These are phyloP conservation scores for Nasua narica DNA, from an alignment of 2,797 vertebrate genomes.

Conservation along the genomic window DNA sequence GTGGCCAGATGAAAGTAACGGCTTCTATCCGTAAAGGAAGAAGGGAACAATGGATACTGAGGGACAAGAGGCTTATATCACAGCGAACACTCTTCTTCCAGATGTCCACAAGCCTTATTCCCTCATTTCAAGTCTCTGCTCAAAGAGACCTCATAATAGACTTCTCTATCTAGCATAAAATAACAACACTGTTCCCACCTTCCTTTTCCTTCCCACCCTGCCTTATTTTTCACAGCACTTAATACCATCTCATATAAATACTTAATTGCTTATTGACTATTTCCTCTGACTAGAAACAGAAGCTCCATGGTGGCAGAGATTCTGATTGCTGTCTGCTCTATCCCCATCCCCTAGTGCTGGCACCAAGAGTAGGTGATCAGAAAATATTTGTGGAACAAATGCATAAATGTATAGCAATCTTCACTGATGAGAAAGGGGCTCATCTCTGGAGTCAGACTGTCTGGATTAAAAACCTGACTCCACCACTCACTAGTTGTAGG, in stretches of 20 bases:
- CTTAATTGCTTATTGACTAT: background rate
- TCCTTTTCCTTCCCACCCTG: background rate
- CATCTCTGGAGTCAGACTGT: background rate
- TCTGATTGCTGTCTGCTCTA: background rate
- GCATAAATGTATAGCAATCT: background rate
- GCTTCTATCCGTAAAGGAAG: background rate
- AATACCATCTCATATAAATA: background rate
- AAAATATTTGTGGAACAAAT: slow-evolving; percentile 34
- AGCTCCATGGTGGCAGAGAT: background rate
- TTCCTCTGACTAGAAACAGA: slow-evolving; percentile 9
- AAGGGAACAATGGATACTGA: background rate
- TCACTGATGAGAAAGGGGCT: background rate
- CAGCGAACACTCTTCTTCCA: background rate
- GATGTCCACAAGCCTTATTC: background rate
- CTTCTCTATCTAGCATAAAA: background rate
- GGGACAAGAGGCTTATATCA: background rate
- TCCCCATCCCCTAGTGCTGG: background rate
- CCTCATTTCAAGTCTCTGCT: slow-evolving; percentile 8
- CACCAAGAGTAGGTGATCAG: background rate
- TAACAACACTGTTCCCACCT: background rate
- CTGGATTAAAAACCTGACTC: background rate
- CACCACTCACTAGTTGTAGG: background rate
- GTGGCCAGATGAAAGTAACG: background rate
- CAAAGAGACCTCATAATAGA: background rate
- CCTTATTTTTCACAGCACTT: slow-evolving; percentile 30